Conservation (phyloP, 2,113 vertebrate genomes). For the Chamaetylas fuelleborni region DNA sequence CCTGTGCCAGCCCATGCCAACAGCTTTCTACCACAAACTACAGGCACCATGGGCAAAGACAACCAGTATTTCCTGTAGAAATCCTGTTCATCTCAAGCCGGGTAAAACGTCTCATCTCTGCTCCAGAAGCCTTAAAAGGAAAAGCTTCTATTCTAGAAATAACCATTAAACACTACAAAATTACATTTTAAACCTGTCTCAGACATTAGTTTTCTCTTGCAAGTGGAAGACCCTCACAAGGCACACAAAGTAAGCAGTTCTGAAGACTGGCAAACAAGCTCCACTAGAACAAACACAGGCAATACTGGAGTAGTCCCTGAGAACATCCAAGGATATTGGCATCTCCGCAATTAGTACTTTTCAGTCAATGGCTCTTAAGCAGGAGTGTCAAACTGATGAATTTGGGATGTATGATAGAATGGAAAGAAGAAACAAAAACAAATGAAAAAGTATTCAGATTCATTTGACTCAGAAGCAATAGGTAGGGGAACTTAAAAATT, state of each 20-base stretch:
- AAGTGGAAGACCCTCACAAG: not conserved
- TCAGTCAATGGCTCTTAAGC: not conserved
- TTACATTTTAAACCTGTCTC: not conserved
- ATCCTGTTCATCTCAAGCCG: not conserved
- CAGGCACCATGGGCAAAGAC: not conserved
- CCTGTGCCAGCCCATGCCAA: no score
- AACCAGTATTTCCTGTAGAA: not conserved
- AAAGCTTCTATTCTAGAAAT: not conserved
- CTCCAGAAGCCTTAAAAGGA: not conserved
- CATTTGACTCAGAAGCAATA: not conserved
- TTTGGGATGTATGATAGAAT: not conserved
- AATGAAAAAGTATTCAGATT: not conserved
- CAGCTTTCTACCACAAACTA: not conserved
- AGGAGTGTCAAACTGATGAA: not conserved
- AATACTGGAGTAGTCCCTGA: not conserved
- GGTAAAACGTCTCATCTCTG: not conserved
- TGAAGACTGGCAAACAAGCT: not conserved
- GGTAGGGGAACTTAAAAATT: not conserved
- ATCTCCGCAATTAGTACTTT: not conserved
- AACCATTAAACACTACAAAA: not conserved
- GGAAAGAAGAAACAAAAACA: not conserved
- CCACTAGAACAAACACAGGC: not conserved
- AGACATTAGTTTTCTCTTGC: not conserved
- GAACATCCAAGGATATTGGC: accelerated
- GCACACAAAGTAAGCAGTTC: not conserved